Base-by-base conservation (phyloP, 2,113 vertebrate genomes). In the Neomonachus schauinslandi region DNA sequence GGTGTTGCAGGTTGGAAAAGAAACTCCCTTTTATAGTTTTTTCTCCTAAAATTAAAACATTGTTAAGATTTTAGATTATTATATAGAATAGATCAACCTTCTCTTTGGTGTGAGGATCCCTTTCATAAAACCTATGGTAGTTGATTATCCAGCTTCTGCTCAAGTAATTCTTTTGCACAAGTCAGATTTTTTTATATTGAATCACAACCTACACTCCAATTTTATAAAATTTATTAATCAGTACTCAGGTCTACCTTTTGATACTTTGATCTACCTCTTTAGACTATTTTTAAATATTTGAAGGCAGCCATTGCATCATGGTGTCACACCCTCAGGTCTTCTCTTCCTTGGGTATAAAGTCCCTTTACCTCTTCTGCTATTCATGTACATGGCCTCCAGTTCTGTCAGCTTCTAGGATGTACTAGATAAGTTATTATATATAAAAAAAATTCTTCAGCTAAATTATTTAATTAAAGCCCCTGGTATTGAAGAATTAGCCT, bases 41-140 rank as follows among this genome's bases (percentile, higher is more conserved):
- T 94, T 57, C 59, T 95, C 42, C 28, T 79, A 33, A 86, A 94
- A 95, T 77, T 31, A 63, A 79, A 86, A 69, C 26, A 72, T 79
- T 79, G n/a, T 7, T 65, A n/a, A 79, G 18, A 36, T 14, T 24
- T 49, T 90, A 89, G 3, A 2, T 83, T 85, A 51, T 55, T 63
- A 19, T 46, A 12, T 67, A n/a, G 33, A 89, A 76, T 4, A 95
- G 63, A 89, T 36, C 6, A 59, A 53, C 1, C 53, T 92, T 81
- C 24, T 94, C 22, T 61, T 80, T 4, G 63, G 7, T 92, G n/a
- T 1, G 63, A 8, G 13, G 51, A 5, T 82, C 2, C 46, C 26
- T 67, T 72, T 74, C 59, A 85, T 74, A n/a, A 85, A 95, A 74
- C 28, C 39, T 7, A 55, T 61, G 36, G 10, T 6, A 51, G 28